A percentile compares a stretch with the other conserved stretches of the same genome.
Conservation (phyloP, 2,797 vertebrate genomes). For the Serranus cabrilla region DNA sequence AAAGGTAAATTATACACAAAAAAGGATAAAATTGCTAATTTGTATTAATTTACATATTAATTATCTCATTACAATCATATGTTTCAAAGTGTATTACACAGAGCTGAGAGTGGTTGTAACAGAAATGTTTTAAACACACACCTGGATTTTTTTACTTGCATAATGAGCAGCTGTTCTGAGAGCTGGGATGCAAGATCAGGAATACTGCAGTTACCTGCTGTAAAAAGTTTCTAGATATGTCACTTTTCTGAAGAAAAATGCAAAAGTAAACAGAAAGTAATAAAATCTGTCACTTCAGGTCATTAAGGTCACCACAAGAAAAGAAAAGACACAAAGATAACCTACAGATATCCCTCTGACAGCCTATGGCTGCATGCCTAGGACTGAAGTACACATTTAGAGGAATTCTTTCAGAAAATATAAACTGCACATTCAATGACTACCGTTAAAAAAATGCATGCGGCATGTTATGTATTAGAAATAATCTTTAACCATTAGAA, state of each 20-base stretch:
- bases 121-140: neutral
- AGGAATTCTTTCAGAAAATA: neutral
- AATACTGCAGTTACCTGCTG: neutral
- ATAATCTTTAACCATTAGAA: neutral
- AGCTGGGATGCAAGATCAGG: neutral
- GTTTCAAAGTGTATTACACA: neutral
- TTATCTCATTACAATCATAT: neutral
- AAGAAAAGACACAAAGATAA: neutral
- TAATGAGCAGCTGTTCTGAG: conserved; percentile 17
- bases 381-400: neutral
- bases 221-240: neutral
- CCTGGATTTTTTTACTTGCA: neutral
- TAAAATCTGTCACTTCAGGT: neutral
- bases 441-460: neutral
- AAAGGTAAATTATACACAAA: neutral
- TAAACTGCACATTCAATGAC: neutral
- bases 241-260: neutral
- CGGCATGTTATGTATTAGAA: neutral
- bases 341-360: neutral
- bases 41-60: conserved; percentile 1
- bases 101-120: neutral
- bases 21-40: neutral
- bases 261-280: neutral
- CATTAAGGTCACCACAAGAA: neutral
- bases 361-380: neutral